Evolutionary conservation across 2,113 vertebrate genomes (phyloP).

Genomic region (Elaphurus davidianus): DNA sequence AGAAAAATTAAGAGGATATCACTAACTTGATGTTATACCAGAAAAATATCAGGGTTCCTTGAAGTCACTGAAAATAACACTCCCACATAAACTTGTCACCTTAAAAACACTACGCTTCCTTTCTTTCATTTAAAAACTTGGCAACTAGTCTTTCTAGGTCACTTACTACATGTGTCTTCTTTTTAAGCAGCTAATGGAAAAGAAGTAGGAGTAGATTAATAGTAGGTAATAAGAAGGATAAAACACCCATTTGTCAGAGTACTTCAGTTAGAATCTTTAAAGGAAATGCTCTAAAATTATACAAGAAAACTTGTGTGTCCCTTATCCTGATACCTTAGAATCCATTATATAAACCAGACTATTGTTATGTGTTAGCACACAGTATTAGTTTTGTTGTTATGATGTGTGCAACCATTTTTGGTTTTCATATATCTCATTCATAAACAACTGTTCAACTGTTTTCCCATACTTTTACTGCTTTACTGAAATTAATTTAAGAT

Average conservation of each 20-base stretch:
- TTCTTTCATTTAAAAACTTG: conserved; percentile 63
- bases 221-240: conserved; percentile 24
- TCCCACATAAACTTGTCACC: conserved; percentile 43
- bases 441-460: not conserved
- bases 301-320: conserved; percentile 44
- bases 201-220: conserved; percentile 62
- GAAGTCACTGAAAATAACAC: conserved; percentile 52
- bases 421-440: not conserved
- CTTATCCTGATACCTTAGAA: conserved; percentile 60
- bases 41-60: conserved; percentile 33
- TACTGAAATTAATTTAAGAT: not conserved
- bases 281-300: conserved; percentile 38
- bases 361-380: conserved; percentile 25
- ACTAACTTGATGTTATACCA: conserved; percentile 19
- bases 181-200: conserved; percentile 52
- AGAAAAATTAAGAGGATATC: not conserved
- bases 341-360: conserved; percentile 48
- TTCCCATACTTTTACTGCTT: not conserved
- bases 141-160: conserved; percentile 66
- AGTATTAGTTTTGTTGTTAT: conserved; percentile 67
- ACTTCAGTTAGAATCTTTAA: conserved; percentile 51
- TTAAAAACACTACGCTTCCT: conserved; percentile 16
- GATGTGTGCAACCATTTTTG: conserved; percentile 5
- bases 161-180: conserved; percentile 14
- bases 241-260: conserved; percentile 52